Conservation (phyloP, 2,113 vertebrate species). For the Phainopepla nitens region DNA sequence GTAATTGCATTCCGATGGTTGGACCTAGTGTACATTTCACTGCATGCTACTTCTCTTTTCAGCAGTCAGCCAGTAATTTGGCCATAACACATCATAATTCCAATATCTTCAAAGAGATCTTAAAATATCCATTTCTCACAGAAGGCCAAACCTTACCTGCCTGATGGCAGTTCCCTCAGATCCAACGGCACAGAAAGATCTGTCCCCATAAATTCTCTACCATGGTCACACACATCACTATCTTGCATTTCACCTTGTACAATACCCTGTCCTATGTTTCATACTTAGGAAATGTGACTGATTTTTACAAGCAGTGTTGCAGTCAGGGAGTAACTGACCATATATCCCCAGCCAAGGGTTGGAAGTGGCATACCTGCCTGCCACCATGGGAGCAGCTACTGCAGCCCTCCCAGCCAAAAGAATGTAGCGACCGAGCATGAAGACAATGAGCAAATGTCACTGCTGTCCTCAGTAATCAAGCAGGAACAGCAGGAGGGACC, state of each 20-base stretch:
- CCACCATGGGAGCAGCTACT: conserved; percentile 18
- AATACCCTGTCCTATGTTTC: not conserved
- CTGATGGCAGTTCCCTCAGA: not conserved
- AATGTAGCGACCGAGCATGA: conserved; percentile 12
- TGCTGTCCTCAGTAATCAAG: conserved; percentile 24
- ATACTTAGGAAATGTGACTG: not conserved
- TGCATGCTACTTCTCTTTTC: not conserved
- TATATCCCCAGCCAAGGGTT: not conserved
- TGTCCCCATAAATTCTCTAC: not conserved
- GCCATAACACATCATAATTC: not conserved
- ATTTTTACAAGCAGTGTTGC: not conserved
- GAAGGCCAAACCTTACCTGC: not conserved
- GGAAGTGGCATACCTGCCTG: not conserved
- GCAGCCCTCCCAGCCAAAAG: not conserved
- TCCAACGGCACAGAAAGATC: not conserved
- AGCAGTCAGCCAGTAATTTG: not conserved
- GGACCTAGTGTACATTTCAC: not conserved
- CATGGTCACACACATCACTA: not conserved
- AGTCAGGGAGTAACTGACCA: not conserved
- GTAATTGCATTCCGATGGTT: not conserved
- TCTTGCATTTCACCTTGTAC: not conserved
- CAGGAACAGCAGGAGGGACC: conserved; percentile 10
- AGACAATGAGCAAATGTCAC: not conserved
- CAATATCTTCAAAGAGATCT: not conserved
- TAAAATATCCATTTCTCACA: not conserved